Conservation (phyloP, 2,797 vertebrate genomes). For the Lacerta viridis region DNA sequence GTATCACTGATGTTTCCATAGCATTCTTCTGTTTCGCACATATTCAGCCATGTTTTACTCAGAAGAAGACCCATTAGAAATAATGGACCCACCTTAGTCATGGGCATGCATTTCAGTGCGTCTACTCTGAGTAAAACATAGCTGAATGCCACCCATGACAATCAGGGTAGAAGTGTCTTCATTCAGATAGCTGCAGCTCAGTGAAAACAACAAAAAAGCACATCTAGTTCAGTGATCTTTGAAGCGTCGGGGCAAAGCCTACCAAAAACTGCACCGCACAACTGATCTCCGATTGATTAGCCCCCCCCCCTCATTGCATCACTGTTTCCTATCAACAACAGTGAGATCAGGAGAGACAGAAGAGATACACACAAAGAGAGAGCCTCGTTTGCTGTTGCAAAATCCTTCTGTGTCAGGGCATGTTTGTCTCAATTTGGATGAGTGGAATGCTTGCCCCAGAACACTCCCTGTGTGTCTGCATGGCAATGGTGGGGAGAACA, state of each 20-base stretch:
- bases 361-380: background rate
- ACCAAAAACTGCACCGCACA: background rate
- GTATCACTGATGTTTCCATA: background rate
- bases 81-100: too few relatives aligned
- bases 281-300: background rate
- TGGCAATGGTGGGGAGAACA: too few relatives aligned
- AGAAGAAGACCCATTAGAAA: too few relatives aligned
- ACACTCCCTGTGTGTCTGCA: background rate
- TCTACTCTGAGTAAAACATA: too few relatives aligned
- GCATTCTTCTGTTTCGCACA: background rate
- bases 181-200: too few relatives aligned
- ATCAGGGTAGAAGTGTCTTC: background rate
- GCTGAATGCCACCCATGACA: too few relatives aligned
- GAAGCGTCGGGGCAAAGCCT: conserved; percentile 57
- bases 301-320: accelerated
- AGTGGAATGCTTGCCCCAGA: background rate
- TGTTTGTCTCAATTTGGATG: background rate
- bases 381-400: background rate
- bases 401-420: background rate
- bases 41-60: background rate
- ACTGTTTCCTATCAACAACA: background rate
- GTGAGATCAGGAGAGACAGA: background rate
- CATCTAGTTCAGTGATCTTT: conserved; percentile 3
- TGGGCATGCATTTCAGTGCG: too few relatives aligned
- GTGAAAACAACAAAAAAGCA: too few relatives aligned